Conservation (phyloP, 2,113 vertebrate genomes). For the Vulpes lagopus region DNA sequence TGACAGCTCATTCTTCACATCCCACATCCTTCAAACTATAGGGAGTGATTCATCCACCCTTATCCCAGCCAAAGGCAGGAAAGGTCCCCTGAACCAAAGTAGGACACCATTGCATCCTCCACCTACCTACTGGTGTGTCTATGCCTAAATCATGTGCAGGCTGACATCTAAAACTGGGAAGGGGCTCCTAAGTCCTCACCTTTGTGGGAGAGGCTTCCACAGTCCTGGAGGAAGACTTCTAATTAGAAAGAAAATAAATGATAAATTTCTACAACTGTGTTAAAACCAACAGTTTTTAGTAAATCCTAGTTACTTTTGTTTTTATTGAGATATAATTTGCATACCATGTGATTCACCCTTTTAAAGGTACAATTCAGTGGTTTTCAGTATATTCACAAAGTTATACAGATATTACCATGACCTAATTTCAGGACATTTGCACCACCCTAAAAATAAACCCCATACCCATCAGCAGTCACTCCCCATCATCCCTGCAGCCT, state of each 20-base stretch:
- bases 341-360: neutral
- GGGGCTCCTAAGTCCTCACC: neutral
- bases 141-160: neutral
- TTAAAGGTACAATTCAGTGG: neutral
- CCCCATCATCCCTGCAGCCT: neutral
- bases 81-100: conserved; percentile 29
- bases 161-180: conserved; percentile 26
- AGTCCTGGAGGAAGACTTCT: neutral
- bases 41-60: conserved; percentile 42
- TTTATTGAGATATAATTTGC: neutral
- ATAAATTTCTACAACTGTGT: conserved; percentile 18
- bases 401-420: neutral
- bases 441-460: conserved; percentile 5
- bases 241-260: conserved; percentile 65
- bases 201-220: neutral
- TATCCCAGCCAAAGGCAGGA: conserved; percentile 31
- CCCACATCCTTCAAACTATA: conserved; percentile 4
- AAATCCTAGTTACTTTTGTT: conserved; percentile 46
- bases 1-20: conserved; percentile 69
- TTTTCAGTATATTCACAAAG: neutral
- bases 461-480: neutral
- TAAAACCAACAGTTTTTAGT: conserved; percentile 34
- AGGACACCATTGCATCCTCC: neutral
- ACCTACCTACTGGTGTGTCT: neutral
- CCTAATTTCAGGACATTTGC: conserved; percentile 39